These are phyloP conservation scores for Anableps anableps DNA, from an alignment of 2,797 vertebrate genomes.

Conservation along the genomic window DNA sequence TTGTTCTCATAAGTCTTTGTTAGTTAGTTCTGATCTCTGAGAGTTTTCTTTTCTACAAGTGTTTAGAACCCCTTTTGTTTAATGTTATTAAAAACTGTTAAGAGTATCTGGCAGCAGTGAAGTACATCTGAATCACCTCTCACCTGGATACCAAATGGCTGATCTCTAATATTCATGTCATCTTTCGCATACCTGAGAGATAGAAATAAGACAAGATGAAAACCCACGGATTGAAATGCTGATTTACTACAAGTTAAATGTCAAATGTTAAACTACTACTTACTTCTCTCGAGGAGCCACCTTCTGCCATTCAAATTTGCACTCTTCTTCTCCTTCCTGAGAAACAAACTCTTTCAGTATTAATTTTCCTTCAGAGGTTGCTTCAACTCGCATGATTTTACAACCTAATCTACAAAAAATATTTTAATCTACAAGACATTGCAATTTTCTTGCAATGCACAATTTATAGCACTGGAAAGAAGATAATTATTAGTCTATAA, in stretches of 20 bases:
- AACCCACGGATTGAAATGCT: conserved; percentile 1
- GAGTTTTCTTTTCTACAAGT: too few relatives aligned
- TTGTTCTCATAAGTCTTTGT: background rate
- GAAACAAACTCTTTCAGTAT: conserved; percentile 28
- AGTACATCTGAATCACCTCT: conserved; percentile 22
- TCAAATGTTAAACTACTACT: conserved; percentile 44
- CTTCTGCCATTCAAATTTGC: conserved; percentile 99
- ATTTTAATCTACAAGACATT: background rate
- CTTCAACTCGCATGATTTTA: too few relatives aligned
- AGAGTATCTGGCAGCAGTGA: too few relatives aligned
- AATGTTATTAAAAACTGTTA: too few relatives aligned
- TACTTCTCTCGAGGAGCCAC: conserved; percentile 97
- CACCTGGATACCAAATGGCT: conserved; percentile 99
- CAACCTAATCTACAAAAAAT: background rate
- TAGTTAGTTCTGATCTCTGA: background rate
- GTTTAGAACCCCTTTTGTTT: too few relatives aligned
- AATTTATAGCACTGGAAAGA: background rate
- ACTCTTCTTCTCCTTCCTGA: conserved; percentile 94
- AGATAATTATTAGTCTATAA: background rate
- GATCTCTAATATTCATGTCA: conserved; percentile 99
- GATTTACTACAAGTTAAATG: background rate
- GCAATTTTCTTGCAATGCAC: background rate
- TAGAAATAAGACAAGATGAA: background rate
- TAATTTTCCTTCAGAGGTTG: background rate
- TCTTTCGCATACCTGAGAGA: conserved; percentile 93